Conservation (phyloP, 2,113 vertebrate genomes). For the Hyperoodon ampullatus region DNA sequence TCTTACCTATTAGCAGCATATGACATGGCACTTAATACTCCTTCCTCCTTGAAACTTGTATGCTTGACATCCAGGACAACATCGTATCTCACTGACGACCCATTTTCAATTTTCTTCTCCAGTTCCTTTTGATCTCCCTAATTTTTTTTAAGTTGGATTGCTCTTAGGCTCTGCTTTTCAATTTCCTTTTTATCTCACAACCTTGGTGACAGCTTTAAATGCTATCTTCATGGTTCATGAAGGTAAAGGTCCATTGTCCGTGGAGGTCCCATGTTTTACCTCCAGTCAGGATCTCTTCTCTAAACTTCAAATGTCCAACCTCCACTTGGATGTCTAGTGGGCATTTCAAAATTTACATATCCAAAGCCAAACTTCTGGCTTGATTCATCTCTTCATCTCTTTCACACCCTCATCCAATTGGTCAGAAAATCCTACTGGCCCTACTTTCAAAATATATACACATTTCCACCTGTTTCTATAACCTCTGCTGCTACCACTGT, state of each 20-base stretch:
- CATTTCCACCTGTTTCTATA: neutral
- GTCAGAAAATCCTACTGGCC: neutral
- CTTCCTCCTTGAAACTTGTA: neutral
- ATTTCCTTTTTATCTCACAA: neutral
- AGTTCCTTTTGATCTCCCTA: neutral
- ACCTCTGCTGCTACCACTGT: neutral
- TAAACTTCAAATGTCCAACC: neutral
- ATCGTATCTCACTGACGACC: neutral
- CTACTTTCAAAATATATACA: neutral
- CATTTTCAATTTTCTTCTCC: neutral
- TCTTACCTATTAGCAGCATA: neutral
- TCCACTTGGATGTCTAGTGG: neutral
- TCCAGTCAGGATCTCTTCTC: neutral
- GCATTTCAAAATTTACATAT: slow-evolving; percentile 28
- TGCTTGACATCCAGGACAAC: neutral
- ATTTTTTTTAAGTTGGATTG: neutral
- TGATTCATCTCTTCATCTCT: neutral
- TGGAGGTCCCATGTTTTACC: neutral
- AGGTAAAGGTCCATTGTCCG: too few species aligned
- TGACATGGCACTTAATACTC: neutral
- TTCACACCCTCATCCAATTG: neutral
- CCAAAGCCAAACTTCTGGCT: neutral
- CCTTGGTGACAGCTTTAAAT: neutral
- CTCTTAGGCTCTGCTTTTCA: neutral
- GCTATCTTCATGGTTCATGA: neutral